Evolutionary conservation across 2,113 vertebrate species (phyloP), one percentile per base, ranked within the genome.

Genomic region (Gadus chalcogrammus): DNA sequence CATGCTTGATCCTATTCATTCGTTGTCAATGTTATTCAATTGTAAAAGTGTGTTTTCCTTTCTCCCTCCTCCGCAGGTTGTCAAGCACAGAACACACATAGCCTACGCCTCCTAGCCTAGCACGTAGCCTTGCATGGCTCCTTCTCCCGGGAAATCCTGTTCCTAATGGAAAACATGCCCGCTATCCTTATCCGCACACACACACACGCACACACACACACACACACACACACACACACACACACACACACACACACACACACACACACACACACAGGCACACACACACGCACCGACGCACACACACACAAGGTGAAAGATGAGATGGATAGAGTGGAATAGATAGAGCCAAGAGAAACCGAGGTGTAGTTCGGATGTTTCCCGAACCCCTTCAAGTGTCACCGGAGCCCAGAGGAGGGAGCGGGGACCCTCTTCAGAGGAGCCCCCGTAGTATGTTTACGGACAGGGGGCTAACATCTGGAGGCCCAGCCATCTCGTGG

Each of bases 151-250:
- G 87, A 91, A 90, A 89, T 87, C 74, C 86, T 70, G 67, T 0
- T 77, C 38, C 80, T 90, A 91, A 91, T 91, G 72, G 73, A 84
- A 91, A 92, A 89, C 89, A 91, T 85, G 80, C n/a, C n/a, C 64
- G 68, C n/a, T 70, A 27, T 52, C 68, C 70, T 11, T 24, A 13
- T 61, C 15, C 75, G 60, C 73, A 42, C 61, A 70, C 53, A 53
- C 71, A 53, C 27, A 60, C 70, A 67, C 17, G 3, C 56, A 60
- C 66, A 69, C 22, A 2, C 53, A 22, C 72, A 42, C 48, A 69
- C 8, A 67, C 67, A 67, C 61, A 52, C 1, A 60, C 31, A 59
- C 38, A 38, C 62, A 64, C 27, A 58, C 28, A 31, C 28, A 31
- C 28, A 42, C 38, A 42, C 20, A 67, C 52, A 48, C 20, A 15